Evolutionary conservation across 1,140 invertebrate species (phyloP), one percentile per base, ranked within the genome.

Genomic region (Nasonia giraulti): DNA sequence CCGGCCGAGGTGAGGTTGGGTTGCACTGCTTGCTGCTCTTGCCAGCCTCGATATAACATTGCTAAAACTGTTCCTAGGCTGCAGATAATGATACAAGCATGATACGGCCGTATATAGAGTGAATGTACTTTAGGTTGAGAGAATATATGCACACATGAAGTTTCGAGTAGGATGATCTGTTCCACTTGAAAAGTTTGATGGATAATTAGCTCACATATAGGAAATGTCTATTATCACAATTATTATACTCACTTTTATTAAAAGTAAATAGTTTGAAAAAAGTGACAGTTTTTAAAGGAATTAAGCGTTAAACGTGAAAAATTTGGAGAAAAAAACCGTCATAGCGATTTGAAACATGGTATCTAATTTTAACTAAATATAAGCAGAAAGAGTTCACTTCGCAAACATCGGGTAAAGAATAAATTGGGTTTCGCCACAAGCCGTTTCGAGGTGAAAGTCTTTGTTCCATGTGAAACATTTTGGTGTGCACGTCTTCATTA

Each of bases 351-450:
- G 55, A 74, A 75, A 44, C 75, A 66, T 75, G 66, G 73, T 66
- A 40, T 14, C 27, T 33, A 78, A 78, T 14, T 75, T 75, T 23
- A 27, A 81, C 69, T 81, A n/a, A 4, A 1, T 47, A 44, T 44
- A 44, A 44, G 40, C 40, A 14, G 80, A 73, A 55, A n/a, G 12
- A 82, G 73, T 82, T 82, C 73, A 76, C 50, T 82, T 82, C 31
- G 55, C 62, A 76, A 66, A 55, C 55, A 82, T 69, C n/a, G 31
- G 73, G 55, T 40, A 27, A 75, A 40, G 55, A 68, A 82, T 82
- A 66, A 75, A 82, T 82, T 66, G 31, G 47, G 81, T 82, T 82
- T 82, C 33, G 73, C 73, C 81, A 66, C 55, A 74, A 68, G 17
- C 14, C 8, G 31, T 68, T 82, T 76, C 55, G 10, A 37, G 12